These are phyloP conservation scores for Steinernema feltiae DNA, from an alignment of 1,140 invertebrate genomes.

Conservation along the genomic window DNA sequence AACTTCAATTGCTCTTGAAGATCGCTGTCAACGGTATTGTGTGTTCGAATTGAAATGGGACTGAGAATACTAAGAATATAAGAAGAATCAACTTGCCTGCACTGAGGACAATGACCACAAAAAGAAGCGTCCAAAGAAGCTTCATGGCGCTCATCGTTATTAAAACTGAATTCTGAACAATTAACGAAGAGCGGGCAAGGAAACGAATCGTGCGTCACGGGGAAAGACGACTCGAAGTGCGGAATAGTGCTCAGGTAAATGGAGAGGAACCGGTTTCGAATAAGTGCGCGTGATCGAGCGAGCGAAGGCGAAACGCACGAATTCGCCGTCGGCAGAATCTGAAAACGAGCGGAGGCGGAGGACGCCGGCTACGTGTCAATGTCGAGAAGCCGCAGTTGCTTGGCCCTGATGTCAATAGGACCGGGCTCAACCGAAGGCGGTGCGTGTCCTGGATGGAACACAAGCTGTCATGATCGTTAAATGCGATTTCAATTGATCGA, in stretches of 20 bases:
- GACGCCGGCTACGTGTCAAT: conserved; percentile 1
- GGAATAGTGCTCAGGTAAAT: neutral
- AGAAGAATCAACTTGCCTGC: no score
- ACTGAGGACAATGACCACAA: neutral
- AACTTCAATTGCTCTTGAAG: no score
- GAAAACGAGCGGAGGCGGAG: neutral
- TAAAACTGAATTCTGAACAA: neutral
- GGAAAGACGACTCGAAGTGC: neutral
- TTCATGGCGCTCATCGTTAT: no score
- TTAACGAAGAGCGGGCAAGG: neutral
- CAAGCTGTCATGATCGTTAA: neutral
- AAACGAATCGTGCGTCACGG: neutral
- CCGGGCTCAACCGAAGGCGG: no score
- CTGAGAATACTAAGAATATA: no score
- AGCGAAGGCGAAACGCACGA: neutral
- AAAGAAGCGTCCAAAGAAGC: no score
- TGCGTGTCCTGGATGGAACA: no score
- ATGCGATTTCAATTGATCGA: no score
- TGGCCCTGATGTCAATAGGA: neutral
- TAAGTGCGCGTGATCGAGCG: neutral
- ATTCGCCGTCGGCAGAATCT: neutral
- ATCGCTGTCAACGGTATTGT: no score
- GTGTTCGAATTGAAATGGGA: no score
- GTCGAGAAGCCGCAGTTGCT: no score
- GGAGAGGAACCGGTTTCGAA: neutral